Evolutionary conservation across 2,888 invertebrate species (phyloP).

Genomic region (Rhodophaea formosa): DNA sequence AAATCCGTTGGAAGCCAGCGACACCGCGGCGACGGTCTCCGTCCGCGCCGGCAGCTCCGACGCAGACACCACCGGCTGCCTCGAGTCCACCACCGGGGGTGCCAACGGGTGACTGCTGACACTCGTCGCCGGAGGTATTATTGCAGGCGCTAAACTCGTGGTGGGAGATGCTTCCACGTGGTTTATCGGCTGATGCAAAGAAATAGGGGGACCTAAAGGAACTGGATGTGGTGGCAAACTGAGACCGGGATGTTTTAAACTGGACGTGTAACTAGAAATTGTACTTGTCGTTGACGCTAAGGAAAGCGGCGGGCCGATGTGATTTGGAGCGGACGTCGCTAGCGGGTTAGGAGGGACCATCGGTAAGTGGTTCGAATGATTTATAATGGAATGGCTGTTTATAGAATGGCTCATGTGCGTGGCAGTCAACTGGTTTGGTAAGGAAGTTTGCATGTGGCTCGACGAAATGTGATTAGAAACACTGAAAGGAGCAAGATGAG

Average conservation of each 20-base stretch:
- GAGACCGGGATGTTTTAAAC: conserved; percentile 60
- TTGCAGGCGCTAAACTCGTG: conserved; percentile 47
- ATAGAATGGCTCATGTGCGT: conserved; percentile 60
- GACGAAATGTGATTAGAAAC: conserved; percentile 71
- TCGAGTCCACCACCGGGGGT: conserved; percentile 62
- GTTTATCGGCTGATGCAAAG: conserved; percentile 52
- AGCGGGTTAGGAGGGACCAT: conserved; percentile 50
- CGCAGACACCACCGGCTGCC: conserved; percentile 60
- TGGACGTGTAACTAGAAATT: conserved; percentile 59
- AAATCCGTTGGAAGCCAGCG: conserved; percentile 83
- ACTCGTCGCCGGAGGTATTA: conserved; percentile 47
- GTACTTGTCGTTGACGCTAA: conserved; percentile 55
- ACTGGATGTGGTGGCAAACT: conserved; percentile 50
- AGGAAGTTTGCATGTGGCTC: conserved; percentile 80
- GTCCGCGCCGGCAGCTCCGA: conserved; percentile 74
- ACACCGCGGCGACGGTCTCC: conserved; percentile 76
- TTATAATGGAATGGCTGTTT: conserved; percentile 65
- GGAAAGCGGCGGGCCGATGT: conserved; percentile 52
- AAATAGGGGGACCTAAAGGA: conserved; percentile 45
- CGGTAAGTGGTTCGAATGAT: conserved; percentile 57
- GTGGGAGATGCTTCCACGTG: conserved; percentile 51
- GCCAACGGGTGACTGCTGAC: conserved; percentile 63
- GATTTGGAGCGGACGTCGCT: conserved; percentile 54
- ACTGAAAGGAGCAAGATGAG: conserved; percentile 68
- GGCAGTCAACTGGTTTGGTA: conserved; percentile 59